phyloP scores from a whole-genome alignment of 2,113 vertebrate genomes.

The Chaetorhynchus papuensis region DNA sequence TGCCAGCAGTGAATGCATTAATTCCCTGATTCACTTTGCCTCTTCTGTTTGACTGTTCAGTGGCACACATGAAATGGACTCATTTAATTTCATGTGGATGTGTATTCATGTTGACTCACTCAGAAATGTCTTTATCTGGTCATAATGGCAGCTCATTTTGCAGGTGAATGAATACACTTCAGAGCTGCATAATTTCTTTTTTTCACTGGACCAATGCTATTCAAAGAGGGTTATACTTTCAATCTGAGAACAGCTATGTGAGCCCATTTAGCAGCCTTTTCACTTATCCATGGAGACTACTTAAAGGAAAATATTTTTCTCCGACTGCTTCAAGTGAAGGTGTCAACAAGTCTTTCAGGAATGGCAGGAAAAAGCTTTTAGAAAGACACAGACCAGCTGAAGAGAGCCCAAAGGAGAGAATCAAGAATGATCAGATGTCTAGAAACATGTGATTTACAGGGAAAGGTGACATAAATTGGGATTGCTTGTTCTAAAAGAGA shows the following conservation, averaged over 20 bases:
- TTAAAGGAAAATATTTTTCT: conserved; percentile 22
- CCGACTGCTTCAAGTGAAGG: background rate
- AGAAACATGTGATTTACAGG: background rate
- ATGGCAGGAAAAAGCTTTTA: background rate
- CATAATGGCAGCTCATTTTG: conserved; percentile 10
- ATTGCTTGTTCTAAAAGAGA: background rate
- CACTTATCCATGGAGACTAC: background rate
- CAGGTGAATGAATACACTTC: conserved; percentile 1
- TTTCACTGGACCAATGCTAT: conserved; percentile 15
- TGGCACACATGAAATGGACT: background rate
- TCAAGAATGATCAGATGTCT: background rate
- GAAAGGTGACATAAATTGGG: background rate
- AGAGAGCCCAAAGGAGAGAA: background rate
- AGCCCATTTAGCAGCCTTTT: conserved; percentile 54
- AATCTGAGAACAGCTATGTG: conserved; percentile 57
- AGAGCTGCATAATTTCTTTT: background rate
- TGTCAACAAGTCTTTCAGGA: background rate
- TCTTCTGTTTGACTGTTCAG: background rate
- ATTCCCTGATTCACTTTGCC: background rate
- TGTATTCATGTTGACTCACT: background rate
- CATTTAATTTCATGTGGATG: background rate
- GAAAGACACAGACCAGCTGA: background rate
- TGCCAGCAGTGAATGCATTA: background rate
- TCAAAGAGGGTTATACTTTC: conserved; percentile 29
- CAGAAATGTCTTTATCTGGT: background rate